Evolutionary conservation across 2,113 vertebrate species (phyloP).

Genomic region (Cyphomyrus discorhynchus): DNA sequence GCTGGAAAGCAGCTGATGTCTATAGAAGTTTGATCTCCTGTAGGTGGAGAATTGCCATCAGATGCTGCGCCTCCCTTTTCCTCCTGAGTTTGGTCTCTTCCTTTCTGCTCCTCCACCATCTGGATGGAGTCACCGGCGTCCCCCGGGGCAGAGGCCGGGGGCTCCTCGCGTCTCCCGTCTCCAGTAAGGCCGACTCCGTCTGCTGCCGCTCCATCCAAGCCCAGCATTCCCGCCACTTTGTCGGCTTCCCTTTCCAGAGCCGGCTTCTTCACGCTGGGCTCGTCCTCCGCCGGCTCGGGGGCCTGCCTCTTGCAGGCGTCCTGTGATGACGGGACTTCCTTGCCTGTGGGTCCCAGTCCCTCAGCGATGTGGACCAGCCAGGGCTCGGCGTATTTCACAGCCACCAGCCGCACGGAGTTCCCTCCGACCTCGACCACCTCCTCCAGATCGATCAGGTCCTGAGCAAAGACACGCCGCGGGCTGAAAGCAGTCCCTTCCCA

Average conservation of each 20-base stretch:
- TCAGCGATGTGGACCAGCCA: slow-evolving; percentile 60
- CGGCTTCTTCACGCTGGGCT: background rate
- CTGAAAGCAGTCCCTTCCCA: background rate
- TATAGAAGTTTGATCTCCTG: background rate
- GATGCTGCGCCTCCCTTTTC: no score
- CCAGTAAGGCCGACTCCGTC: background rate
- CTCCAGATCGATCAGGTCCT: slow-evolving; percentile 63
- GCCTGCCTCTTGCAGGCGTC: slow-evolving; percentile 29
- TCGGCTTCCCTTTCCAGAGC: slow-evolving; percentile 3
- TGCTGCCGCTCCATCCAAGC: background rate
- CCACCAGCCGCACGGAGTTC: slow-evolving; percentile 56
- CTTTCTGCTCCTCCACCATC: no score
- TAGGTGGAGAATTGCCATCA: background rate
- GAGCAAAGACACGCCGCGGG: background rate
- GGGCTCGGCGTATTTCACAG: slow-evolving; percentile 50
- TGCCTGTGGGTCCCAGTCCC: background rate
- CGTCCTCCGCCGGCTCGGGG: background rate
- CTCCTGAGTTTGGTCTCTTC: background rate
- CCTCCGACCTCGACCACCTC: slow-evolving; percentile 70
- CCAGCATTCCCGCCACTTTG: background rate
- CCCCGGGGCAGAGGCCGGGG: background rate
- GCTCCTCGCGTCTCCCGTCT: background rate
- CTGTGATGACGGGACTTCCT: background rate
- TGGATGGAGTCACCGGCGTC: background rate
- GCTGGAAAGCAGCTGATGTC: background rate